phyloP scores from a whole-genome alignment of 2,888 invertebrate genomes.

The Stegophylla sp. region DNA sequence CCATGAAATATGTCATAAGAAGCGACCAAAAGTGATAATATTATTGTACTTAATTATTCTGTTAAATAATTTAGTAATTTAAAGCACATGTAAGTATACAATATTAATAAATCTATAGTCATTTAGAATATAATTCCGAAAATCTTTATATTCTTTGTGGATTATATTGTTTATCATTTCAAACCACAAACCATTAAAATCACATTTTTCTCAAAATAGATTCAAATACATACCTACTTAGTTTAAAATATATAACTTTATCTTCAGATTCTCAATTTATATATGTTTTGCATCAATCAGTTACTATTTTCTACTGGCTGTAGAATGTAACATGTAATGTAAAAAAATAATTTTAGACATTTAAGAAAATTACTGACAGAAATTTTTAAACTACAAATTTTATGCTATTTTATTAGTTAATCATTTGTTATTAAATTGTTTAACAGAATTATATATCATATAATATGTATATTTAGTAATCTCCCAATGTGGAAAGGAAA shows the following conservation, averaged over 20 bases:
- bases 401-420: no score
- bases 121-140: not conserved
- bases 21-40: conserved; percentile 37
- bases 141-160: not conserved
- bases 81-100: not conserved
- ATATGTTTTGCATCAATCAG: not conserved
- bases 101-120: not conserved
- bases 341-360: not conserved
- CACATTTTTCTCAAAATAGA: not conserved
- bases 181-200: not conserved
- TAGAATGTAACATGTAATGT: not conserved
- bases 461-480: no score
- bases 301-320: not conserved
- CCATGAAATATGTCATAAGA: conserved; percentile 42
- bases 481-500: no score
- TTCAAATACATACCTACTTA: not conserved
- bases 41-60: conserved; percentile 47
- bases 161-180: not conserved
- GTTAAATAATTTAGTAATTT: conserved; percentile 24
- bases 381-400: no score
- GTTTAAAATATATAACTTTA: not conserved
- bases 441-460: no score
- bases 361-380: no score
- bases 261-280: not conserved
- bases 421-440: no score